Conservation (phyloP, 2,797 vertebrate genomes). For the Acanthurus lineatus region DNA sequence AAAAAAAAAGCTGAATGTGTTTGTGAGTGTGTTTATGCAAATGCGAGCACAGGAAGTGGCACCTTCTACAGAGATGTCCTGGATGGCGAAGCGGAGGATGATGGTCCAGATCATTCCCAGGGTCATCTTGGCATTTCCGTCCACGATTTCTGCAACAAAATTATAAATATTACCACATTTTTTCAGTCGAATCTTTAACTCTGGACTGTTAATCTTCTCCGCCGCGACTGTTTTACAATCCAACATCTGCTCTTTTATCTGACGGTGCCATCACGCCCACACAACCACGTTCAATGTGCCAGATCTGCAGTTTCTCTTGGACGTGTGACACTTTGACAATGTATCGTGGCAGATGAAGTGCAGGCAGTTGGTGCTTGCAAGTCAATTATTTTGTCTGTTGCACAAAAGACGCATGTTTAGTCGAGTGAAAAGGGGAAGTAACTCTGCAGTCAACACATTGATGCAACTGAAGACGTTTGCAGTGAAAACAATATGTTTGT, state of each 20-base stretch:
- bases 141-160: slow-evolving; percentile 96
- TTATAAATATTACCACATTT: no score
- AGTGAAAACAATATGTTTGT: no score
- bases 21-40: neutral
- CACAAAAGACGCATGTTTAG: neutral
- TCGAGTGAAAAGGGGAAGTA: neutral
- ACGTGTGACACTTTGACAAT: slow-evolving; percentile 6
- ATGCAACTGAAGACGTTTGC: no score
- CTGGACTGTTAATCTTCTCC: neutral
- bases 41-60: neutral
- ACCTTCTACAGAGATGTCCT: slow-evolving; percentile 98
- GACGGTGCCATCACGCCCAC: slow-evolving; percentile 52
- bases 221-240: slow-evolving; percentile 16
- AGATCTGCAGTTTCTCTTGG: neutral
- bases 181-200: neutral
- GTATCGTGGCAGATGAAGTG: no score
- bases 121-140: slow-evolving; percentile 93
- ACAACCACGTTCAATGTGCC: neutral
- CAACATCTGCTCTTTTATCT: slow-evolving; percentile 34
- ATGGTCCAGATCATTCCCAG: slow-evolving; percentile 95
- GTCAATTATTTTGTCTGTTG: neutral
- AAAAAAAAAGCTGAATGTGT: neutral
- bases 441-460: neutral
- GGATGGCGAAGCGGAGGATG: slow-evolving; percentile 96
- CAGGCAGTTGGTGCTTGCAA: neutral